phyloP scores from a whole-genome alignment of 2,113 vertebrate species.

The Panthera leo region DNA sequence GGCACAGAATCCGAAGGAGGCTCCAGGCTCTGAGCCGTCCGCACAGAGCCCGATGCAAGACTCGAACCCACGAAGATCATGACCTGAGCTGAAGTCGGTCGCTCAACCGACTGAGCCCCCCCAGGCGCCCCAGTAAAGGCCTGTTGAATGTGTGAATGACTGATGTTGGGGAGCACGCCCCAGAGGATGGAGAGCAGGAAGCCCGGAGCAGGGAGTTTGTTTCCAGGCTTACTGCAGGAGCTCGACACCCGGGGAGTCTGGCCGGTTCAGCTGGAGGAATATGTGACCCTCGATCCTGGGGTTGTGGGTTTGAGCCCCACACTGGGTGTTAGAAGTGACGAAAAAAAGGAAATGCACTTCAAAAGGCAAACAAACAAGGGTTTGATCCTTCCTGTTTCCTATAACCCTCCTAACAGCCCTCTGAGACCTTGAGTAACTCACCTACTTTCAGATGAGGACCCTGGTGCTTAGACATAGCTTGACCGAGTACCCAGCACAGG shows the following conservation, averaged over 20 bases:
- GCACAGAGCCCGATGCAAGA: accelerated
- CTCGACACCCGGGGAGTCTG: not conserved
- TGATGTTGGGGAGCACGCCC: accelerated
- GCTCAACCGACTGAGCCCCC: too few species aligned
- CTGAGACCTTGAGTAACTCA: not conserved
- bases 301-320: too few species aligned
- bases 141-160: not conserved
- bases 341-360: too few species aligned
- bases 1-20: too few species aligned
- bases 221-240: not conserved
- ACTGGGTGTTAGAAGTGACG: too few species aligned
- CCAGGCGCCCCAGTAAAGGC: not conserved
- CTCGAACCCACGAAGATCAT: too few species aligned
- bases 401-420: not conserved
- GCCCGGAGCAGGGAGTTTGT: accelerated
- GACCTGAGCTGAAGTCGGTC: too few species aligned
- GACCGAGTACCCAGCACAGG: not conserved
- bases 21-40: too few species aligned
- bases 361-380: not conserved
- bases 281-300: not conserved
- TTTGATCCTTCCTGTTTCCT: not conserved
- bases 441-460: not conserved
- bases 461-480: not conserved
- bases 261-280: not conserved
- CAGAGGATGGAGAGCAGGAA: not conserved